Conservation (phyloP, 1,140 invertebrate species). For the Bactericera cockerelli region DNA sequence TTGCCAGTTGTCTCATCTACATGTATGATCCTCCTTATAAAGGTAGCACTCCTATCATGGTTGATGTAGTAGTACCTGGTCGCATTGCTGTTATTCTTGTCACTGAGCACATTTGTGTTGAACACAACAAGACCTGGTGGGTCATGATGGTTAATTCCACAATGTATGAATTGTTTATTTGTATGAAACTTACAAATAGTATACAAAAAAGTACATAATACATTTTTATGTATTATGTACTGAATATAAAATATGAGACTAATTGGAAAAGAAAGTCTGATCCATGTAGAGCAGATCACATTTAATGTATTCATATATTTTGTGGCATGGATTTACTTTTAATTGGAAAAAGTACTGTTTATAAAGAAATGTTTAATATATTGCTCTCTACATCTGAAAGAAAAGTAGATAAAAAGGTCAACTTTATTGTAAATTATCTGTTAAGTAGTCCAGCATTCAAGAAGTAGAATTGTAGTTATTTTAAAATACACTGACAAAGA, state of each 20-base stretch:
- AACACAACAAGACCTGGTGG: slow-evolving; percentile 52
- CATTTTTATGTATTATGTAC: no score
- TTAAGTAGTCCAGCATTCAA: no score
- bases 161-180: slow-evolving; percentile 36
- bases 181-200: slow-evolving; percentile 3
- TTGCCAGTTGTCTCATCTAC: slow-evolving; percentile 56
- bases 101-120: slow-evolving; percentile 54
- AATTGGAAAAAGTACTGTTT: no score
- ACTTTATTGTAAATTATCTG: no score
- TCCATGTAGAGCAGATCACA: no score
- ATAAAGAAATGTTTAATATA: no score
- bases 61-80: slow-evolving; percentile 38
- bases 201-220: background rate
- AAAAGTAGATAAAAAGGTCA: no score
- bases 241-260: background rate
- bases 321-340: no score
- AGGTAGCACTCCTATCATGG: slow-evolving; percentile 56
- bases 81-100: slow-evolving; percentile 52
- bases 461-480: no score
- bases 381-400: no score
- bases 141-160: slow-evolving; percentile 51
- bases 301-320: no score
- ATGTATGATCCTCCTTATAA: slow-evolving; percentile 56
- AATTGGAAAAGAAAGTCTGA: background rate
- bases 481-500: no score